These are phyloP conservation scores for Anarsia innoxiella DNA, from an alignment of 2,888 invertebrate species.

Conservation along the genomic window DNA sequence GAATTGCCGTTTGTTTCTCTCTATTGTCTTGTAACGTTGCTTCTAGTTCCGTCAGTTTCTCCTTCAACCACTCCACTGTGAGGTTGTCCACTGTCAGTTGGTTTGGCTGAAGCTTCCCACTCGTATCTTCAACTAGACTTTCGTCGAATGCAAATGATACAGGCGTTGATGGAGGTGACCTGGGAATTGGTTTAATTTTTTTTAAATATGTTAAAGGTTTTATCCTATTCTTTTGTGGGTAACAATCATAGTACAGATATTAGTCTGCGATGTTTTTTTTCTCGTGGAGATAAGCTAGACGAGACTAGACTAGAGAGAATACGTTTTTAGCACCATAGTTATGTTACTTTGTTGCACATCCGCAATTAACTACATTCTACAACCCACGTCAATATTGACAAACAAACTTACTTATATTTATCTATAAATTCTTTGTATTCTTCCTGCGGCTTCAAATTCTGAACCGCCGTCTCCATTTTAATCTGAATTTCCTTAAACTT, in stretches of 20 bases:
- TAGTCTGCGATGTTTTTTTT: too few relatives aligned
- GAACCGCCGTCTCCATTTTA: conserved; percentile 84
- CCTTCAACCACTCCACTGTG: conserved; percentile 91
- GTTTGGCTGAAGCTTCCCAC: conserved; percentile 90
- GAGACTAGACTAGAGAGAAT: too few relatives aligned
- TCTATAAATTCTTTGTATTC: conserved; percentile 93
- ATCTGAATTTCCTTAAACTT: conserved; percentile 87
- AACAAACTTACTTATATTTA: conserved; percentile 84
- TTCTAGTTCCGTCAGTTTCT: conserved; percentile 86
- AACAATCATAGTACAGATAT: too few relatives aligned
- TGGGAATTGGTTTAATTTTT: too few relatives aligned
- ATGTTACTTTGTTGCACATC: too few relatives aligned
- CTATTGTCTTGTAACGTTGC: conserved; percentile 85
- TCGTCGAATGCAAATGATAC: conserved; percentile 90
- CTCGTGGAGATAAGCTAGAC: too few relatives aligned
- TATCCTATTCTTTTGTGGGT: too few relatives aligned
- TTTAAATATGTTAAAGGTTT: too few relatives aligned
- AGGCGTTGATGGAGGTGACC: conserved; percentile 86
- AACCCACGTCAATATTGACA: too few relatives aligned
- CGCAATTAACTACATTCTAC: too few relatives aligned
- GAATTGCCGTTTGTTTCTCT: conserved; percentile 78
- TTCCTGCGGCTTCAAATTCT: conserved; percentile 86
- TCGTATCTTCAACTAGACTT: conserved; percentile 90
- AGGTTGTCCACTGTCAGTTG: conserved; percentile 93
- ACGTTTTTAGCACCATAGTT: too few relatives aligned